These are phyloP conservation scores for Hypotaenidia philippensis DNA, from an alignment of 2,797 vertebrate species.

Conservation along the genomic window DNA sequence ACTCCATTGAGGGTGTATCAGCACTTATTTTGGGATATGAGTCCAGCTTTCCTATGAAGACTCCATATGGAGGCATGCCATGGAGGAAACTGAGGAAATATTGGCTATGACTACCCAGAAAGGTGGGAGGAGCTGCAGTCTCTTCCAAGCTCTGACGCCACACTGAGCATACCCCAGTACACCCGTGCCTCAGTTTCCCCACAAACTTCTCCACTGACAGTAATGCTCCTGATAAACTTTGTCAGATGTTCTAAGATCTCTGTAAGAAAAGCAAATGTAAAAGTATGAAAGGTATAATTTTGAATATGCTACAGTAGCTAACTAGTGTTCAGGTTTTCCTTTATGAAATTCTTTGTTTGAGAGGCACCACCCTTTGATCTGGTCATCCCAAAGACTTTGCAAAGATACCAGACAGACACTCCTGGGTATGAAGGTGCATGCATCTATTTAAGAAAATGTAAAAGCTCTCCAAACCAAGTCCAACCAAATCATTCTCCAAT, in stretches of 20 bases:
- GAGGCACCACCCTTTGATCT: neutral
- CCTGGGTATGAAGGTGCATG: neutral
- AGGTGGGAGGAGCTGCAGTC: neutral
- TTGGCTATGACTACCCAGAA: neutral
- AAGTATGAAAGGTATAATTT: neutral
- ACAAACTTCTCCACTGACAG: neutral
- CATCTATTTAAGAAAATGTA: neutral
- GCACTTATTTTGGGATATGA: conserved; percentile 38
- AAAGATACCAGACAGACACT: neutral
- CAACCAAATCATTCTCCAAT: neutral
- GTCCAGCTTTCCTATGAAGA: conserved; percentile 38
- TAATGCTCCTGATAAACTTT: neutral
- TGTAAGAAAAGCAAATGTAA: neutral
- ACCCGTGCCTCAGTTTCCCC: neutral
- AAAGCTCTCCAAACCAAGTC: neutral
- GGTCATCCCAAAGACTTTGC: neutral
- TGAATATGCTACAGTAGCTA: neutral
- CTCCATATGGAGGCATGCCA: conserved; percentile 39
- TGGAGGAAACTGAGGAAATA: conserved; percentile 36
- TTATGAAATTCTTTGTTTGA: neutral
- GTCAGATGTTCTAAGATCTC: neutral
- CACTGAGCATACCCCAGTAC: neutral
- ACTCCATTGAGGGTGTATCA: conserved; percentile 46
- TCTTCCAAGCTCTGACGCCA: neutral
- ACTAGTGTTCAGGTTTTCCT: neutral